A percentile compares a stretch with the other conserved stretches of the same genome.
phyloP scores from a whole-genome alignment of 2,888 invertebrate genomes.

The Alitta virens region DNA sequence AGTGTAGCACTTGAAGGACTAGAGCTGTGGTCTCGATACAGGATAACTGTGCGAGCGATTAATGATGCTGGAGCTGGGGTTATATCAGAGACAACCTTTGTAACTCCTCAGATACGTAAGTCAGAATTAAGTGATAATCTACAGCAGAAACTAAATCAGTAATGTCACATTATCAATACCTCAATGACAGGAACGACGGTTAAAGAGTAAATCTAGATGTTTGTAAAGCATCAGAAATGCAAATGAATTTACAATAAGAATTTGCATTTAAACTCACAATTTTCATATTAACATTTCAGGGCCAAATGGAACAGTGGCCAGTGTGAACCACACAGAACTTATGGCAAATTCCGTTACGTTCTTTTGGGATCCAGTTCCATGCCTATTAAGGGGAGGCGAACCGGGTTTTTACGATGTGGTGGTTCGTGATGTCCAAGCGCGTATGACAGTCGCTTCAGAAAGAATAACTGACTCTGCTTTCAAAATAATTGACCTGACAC shows the following conservation, averaged over 20 bases:
- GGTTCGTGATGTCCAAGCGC: not conserved
- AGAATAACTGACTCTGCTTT: not conserved
- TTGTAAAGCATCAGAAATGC: too few species aligned
- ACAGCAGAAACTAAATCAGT: too few species aligned
- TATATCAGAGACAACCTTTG: not conserved
- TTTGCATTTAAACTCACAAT: too few species aligned
- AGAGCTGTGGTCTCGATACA: not conserved
- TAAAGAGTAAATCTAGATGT: too few species aligned
- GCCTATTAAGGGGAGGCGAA: conserved; percentile 35
- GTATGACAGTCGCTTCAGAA: not conserved
- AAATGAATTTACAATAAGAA: too few species aligned
- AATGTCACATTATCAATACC: too few species aligned
- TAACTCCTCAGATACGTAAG: not conserved
- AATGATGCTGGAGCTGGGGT: conserved; percentile 1
- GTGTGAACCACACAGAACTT: not conserved
- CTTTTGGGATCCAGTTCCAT: conserved; percentile 35
- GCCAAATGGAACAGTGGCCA: conserved; percentile 12
- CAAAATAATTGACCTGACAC: conserved; percentile 21
- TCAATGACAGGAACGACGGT: too few species aligned
- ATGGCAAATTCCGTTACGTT: conserved; percentile 16
- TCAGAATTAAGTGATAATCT: too few species aligned
- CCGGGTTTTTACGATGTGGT: not conserved
- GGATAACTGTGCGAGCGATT: conserved; percentile 2
- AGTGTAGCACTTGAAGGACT: not conserved
- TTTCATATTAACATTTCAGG: conserved; percentile 10